phyloP scores from a whole-genome alignment of 2,888 invertebrate species.

The Incurvaria masculella region DNA sequence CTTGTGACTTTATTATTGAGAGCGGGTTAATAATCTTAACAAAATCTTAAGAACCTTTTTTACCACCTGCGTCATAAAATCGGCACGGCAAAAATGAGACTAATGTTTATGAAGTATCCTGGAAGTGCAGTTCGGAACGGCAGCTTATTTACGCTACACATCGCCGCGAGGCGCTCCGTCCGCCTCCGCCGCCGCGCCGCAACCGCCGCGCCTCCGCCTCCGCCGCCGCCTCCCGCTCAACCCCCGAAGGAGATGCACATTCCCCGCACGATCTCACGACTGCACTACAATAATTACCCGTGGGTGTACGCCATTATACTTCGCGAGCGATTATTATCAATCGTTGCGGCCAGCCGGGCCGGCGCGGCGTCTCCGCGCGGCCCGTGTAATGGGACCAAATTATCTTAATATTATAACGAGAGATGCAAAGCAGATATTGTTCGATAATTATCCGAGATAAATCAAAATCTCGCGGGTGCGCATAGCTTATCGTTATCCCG shows the following conservation, averaged over 20 bases:
- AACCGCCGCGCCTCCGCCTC: conserved; percentile 49
- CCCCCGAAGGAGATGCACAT: conserved; percentile 59
- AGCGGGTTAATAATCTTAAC: no score
- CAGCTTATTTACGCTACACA: conserved; percentile 44
- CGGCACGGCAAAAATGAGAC: no score
- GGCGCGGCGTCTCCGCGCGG: conserved; percentile 53
- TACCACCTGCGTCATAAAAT: no score
- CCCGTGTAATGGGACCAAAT: conserved; percentile 50
- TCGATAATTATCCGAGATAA: conserved; percentile 53
- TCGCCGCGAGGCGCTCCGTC: background rate
- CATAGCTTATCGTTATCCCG: conserved; percentile 8
- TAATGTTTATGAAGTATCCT: no score
- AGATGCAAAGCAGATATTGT: conserved; percentile 54
- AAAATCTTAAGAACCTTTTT: no score
- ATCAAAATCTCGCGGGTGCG: conserved; percentile 44
- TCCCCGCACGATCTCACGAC: conserved; percentile 56
- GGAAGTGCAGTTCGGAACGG: no score
- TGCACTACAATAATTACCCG: conserved; percentile 57
- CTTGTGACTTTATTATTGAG: no score
- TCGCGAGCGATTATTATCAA: conserved; percentile 57
- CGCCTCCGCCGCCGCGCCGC: conserved; percentile 10
- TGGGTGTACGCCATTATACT: conserved; percentile 58
- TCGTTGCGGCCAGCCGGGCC: conserved; percentile 45
- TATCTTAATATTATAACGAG: conserved; percentile 54
- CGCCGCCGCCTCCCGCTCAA: conserved; percentile 51